Percentiles rank a stretch among this genome's conserved stretches.
These are phyloP conservation scores for Tenthredo amoena DNA, from an alignment of 2,888 invertebrate species.

Conservation along the genomic window DNA sequence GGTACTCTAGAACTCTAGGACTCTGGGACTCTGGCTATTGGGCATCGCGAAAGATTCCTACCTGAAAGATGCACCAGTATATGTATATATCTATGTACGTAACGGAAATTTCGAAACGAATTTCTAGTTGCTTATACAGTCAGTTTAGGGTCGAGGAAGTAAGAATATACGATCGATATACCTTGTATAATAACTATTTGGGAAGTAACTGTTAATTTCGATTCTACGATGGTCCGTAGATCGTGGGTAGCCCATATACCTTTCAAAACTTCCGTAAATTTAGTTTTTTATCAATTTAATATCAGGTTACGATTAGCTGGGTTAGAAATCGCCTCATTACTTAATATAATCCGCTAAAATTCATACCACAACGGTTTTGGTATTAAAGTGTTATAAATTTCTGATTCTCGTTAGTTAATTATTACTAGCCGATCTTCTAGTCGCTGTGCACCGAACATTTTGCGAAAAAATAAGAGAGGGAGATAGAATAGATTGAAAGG, in stretches of 20 bases:
- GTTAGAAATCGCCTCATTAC: background rate
- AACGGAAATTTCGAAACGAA: constrained; percentile 23
- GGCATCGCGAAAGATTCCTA: constrained; percentile 30
- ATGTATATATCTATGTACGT: no score
- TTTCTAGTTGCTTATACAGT: background rate
- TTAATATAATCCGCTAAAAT: background rate
- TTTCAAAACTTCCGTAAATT: background rate
- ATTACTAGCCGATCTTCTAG: background rate
- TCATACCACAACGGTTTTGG: background rate
- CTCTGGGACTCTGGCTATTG: background rate
- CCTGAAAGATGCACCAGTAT: background rate
- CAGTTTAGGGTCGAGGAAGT: background rate
- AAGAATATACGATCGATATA: background rate
- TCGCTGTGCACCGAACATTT: background rate
- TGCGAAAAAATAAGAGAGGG: background rate
- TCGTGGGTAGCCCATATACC: background rate
- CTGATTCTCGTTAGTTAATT: background rate
- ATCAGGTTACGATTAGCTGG: background rate
- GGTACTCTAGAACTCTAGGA: background rate
- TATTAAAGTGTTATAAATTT: background rate
- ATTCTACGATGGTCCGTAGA: background rate
- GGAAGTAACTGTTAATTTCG: constrained; percentile 1
- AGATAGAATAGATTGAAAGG: background rate
- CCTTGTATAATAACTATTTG: background rate
- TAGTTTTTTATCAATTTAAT: background rate